Conservation (phyloP, 2,113 vertebrate species). For the Sterrhoptilus dennistouni region DNA sequence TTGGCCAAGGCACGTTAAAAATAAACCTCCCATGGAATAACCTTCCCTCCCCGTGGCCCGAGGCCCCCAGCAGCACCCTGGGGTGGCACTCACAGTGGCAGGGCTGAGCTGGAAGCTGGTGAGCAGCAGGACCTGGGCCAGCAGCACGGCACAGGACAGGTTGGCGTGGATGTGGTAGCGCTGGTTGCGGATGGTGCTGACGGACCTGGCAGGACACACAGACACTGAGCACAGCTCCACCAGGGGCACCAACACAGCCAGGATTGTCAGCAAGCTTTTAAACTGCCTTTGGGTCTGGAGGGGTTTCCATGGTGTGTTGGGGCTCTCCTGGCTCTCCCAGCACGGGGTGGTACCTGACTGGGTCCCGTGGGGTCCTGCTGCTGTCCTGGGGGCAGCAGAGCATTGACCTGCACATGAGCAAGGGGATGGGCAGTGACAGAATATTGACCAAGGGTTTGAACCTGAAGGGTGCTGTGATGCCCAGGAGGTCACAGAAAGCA, state of each 20-base stretch:
- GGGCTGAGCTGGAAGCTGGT: slow-evolving; percentile 86
- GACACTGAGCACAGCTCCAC: neutral
- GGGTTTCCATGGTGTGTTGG: rapidly evolving
- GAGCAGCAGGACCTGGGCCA: slow-evolving; percentile 91
- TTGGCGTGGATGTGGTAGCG: slow-evolving; percentile 97
- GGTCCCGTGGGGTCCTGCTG: neutral
- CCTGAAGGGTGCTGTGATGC: neutral
- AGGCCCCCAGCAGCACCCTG: too few species aligned
- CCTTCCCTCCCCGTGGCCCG: neutral
- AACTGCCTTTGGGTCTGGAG: neutral
- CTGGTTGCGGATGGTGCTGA: slow-evolving; percentile 92
- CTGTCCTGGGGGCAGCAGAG: neutral
- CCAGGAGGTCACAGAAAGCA: neutral
- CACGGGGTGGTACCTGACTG: neutral
- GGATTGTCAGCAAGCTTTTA: neutral
- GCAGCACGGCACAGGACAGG: slow-evolving; percentile 89
- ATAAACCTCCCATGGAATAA: rapidly evolving
- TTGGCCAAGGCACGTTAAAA: neutral
- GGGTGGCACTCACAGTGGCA: slow-evolving; percentile 75
- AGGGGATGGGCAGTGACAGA: neutral
- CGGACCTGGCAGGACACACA: slow-evolving; percentile 76
- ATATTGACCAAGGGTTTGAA: too few species aligned
- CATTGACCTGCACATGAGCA: neutral
- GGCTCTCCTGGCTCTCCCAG: too few species aligned
- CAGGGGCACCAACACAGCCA: too few species aligned